Base-by-base conservation (phyloP, 2,888 invertebrate genomes). In the Plagodis dolabraria region DNA sequence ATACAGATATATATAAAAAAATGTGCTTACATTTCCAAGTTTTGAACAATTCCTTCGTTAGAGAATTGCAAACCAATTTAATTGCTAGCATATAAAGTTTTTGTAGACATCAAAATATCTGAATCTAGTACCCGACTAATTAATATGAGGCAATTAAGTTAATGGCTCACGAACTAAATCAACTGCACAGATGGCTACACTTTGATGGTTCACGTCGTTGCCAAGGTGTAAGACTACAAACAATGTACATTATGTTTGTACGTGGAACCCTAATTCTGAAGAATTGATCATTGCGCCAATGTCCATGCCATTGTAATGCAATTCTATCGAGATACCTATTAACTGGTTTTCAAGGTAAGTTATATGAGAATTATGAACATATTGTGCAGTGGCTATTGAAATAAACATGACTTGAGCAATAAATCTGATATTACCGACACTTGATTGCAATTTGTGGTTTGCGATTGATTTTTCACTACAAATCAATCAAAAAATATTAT, bases 211-310 rank as follows among this genome's bases (percentile, higher is more conserved):
- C 53, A 48, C 35, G 51, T 42, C 64, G 75, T 75, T 75, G 68
- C 75, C 63, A 77, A 79, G 75, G 76, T 73, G 77, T 72, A 61
- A 70, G 66, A 67, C 57, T 67, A 67, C 74, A 77, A 77, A 80
- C 79, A 43, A 43, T 12, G 12, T 11, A 43, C 11, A 80, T 49
- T 72, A 69, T 63, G 63, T 64, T 61, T 63, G 54, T 61, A 57
- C 53, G 35, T 52, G 53, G 56, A 60, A 64, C 57, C 56, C 65
- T 75, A 72, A 79, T 80, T 79, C 74, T 66, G 64, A 72, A 64
- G 77, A 80, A 84, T 77, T 71, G 55, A 63, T 64, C 64, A 63
- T 76, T 76, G 73, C 75, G 70, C 65, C 72, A 78, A 75, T 71
- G 65, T 63, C 74, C 70, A 75, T 76, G 76, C 78, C 77, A 77